Evolutionary conservation across 2,797 vertebrate species (phyloP).

Genomic region (Sandelia bainsii): DNA sequence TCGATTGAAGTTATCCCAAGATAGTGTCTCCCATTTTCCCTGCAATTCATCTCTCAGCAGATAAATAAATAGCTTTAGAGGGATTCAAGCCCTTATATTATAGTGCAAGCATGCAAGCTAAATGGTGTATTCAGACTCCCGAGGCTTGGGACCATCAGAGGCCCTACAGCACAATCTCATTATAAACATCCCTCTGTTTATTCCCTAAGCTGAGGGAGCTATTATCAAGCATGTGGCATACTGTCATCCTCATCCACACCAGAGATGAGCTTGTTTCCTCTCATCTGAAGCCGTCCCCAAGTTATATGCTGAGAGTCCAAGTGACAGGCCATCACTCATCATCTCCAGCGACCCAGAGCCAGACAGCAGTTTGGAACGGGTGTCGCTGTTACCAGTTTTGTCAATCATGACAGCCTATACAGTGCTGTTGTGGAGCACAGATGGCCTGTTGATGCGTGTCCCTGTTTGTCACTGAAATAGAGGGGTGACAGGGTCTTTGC

Average conservation of each 20-base stretch:
- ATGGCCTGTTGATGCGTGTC: conserved; percentile 71
- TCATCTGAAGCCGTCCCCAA: conserved; percentile 54
- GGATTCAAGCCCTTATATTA: conserved; percentile 48
- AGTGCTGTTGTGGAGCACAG: conserved; percentile 75
- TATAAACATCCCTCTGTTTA: conserved; percentile 73
- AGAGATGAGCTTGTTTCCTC: conserved; percentile 70
- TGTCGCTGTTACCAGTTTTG: conserved; percentile 76
- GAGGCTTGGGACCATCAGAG: conserved; percentile 61
- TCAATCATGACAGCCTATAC: conserved; percentile 76
- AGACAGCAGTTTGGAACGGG: conserved; percentile 71
- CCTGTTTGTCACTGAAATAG: conserved; percentile 71
- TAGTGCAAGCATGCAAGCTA: conserved; percentile 54
- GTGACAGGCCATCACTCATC: conserved; percentile 82
- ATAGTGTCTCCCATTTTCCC: conserved; percentile 31
- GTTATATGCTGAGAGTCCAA: conserved; percentile 61
- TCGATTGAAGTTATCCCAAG: conserved; percentile 55
- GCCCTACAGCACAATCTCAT: conserved; percentile 74
- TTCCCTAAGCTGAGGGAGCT: conserved; percentile 70
- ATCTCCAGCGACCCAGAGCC: conserved; percentile 75
- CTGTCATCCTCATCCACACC: conserved; percentile 70
- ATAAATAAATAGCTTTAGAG: conserved; percentile 69
- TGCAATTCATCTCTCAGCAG: conserved; percentile 46
- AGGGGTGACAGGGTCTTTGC: conserved; percentile 62
- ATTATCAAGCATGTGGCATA: conserved; percentile 76
- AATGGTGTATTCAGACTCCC: conserved; percentile 63